Base-by-base conservation (phyloP, 1,140 invertebrate genomes). In the Tyrophagus putrescentiae region DNA sequence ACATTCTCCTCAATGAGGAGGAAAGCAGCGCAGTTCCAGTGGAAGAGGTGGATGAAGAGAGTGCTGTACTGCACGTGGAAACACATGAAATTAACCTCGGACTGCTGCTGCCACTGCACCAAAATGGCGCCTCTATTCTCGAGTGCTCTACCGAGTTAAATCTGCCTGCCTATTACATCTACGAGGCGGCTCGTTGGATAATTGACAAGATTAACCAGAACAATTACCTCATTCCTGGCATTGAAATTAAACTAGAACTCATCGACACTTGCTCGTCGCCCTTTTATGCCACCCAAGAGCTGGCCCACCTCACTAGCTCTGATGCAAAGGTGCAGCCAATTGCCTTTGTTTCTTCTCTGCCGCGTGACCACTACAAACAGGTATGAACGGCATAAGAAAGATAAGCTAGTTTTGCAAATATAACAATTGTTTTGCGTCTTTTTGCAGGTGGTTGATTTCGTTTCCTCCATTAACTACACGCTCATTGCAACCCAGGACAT, bases 121-220 rank as follows among this genome's bases (percentile, higher is more conserved):
- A 67, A 48, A 50, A 65, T 6, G 70, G 69, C 5, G 13, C 28
- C 1, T 60, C 61, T 27, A 65, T 68, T 54, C 29, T 65, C 1
- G 57, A 62, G 27, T 66, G 65, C 45, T 63, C 61, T 31, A 54
- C 50, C 6, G 62, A 60, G 27, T 39, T 66, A 16, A 64, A 66
- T 34, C n/a, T 41, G 6, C 72, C 69, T 50, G 63, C 66, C 0
- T 70, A 75, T 64, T 72, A 74, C 53, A 65, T 72, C 6, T 72
- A 74, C 57, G 75, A 77, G 65, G 74, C 74, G 1, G 68, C 75
- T 4, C 64, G 73, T 1, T 76, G 73, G 73, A 71, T 73, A 4
- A 54, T 76, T n/a, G 71, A 75, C 52, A 67, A 73, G 54, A 66
- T 76, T 16, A 77, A 77, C 64, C 59, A 62, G n/a, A 66, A 72